Percentiles rank a stretch among this genome's conserved stretches.
Conservation (phyloP, 2,888 invertebrate species). For the Didymodactylos carnosus region DNA sequence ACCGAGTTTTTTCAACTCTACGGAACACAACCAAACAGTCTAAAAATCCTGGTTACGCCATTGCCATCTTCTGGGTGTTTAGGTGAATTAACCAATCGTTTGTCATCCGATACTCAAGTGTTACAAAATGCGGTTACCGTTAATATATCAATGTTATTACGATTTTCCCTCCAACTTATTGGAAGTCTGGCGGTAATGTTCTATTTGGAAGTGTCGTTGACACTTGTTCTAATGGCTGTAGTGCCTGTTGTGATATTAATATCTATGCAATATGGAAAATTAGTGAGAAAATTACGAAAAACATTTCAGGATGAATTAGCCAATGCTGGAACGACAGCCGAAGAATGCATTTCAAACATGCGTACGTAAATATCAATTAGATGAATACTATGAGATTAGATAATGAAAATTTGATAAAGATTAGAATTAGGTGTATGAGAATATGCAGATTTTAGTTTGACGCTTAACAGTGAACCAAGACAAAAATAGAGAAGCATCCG, state of each 20-base stretch:
- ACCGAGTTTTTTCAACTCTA: background rate
- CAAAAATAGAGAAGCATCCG: no score
- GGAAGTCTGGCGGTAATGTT: slow-evolving; percentile 30
- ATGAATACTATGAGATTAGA: background rate
- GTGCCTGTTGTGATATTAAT: slow-evolving; percentile 26
- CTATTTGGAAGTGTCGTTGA: slow-evolving; percentile 25
- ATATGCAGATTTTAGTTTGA: background rate
- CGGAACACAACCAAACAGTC: no score
- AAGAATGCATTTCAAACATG: slow-evolving; percentile 27
- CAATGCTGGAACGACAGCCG: slow-evolving; percentile 28
- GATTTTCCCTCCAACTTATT: slow-evolving; percentile 26
- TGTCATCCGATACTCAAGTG: slow-evolving; percentile 31
- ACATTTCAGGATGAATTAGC: slow-evolving; percentile 29
- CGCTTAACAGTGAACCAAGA: no score
- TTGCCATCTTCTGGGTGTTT: slow-evolving; percentile 22
- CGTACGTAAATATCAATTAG: no score
- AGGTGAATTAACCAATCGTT: slow-evolving; percentile 30
- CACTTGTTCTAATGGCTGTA: slow-evolving; percentile 26
- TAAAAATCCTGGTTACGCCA: no score
- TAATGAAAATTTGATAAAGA: background rate
- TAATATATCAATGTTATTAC: slow-evolving; percentile 28
- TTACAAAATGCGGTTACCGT: slow-evolving; percentile 31
- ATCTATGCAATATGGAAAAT: slow-evolving; percentile 30
- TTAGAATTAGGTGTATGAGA: background rate
- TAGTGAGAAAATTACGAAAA: slow-evolving; percentile 25